Conservation (phyloP, 2,888 invertebrate genomes). For the Perdita meconis region DNA sequence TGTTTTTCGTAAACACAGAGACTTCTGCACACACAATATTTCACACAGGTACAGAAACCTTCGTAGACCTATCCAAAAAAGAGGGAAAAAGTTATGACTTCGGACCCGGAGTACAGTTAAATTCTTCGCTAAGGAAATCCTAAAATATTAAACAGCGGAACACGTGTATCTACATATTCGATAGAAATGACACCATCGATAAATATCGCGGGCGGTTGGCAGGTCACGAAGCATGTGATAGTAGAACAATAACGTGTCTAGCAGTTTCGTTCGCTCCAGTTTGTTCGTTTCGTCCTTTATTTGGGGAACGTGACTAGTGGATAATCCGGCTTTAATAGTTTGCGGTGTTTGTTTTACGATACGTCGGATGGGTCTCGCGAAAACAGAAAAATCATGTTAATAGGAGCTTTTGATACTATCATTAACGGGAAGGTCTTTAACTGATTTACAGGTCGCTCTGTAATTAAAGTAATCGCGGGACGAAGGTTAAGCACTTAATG, state of each 20-base stretch:
- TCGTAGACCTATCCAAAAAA: no score
- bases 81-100: no score
- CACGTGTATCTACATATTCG: no score
- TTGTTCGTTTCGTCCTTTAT: constrained; percentile 30
- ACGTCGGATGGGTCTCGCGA: neutral
- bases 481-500: neutral
- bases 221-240: no score
- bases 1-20: no score
- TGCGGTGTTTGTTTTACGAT: constrained; percentile 24
- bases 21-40: no score
- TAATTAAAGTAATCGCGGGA: neutral
- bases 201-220: no score
- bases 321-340: constrained; percentile 44
- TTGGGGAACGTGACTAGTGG: constrained; percentile 64
- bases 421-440: neutral
- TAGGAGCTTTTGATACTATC: constrained; percentile 2
- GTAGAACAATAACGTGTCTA: neutral
- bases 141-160: no score
- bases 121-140: no score
- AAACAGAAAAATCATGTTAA: neutral
- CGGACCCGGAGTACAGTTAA: no score
- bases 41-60: no score
- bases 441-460: neutral
- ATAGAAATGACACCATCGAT: no score
- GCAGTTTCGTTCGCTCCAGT: neutral